Conservation (phyloP, 2,888 invertebrate species). For the Nemotelus pantherinus region DNA sequence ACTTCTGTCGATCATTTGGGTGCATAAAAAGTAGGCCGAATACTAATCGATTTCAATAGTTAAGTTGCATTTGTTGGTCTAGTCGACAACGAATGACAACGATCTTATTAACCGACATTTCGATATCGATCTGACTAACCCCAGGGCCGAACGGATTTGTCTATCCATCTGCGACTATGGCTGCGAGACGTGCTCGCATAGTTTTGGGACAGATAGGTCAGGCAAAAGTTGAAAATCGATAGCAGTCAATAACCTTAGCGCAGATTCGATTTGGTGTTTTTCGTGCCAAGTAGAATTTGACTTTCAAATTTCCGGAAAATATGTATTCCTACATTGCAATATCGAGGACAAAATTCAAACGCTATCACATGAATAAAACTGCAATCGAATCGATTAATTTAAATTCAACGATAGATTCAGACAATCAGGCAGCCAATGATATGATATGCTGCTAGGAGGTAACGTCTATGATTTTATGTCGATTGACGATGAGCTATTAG, state of each 20-base stretch:
- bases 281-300: background rate
- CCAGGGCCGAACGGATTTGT: too few relatives aligned
- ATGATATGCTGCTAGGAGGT: background rate
- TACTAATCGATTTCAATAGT: slow-evolving; percentile 5
- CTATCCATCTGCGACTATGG: too few relatives aligned
- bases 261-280: background rate
- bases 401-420: background rate
- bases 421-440: background rate
- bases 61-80: too few relatives aligned
- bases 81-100: too few relatives aligned
- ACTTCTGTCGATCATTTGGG: background rate
- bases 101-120: too few relatives aligned
- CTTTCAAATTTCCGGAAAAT: background rate
- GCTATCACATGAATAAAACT: background rate
- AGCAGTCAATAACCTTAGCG: background rate
- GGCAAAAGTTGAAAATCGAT: background rate
- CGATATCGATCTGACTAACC: too few relatives aligned
- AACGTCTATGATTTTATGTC: too few relatives aligned
- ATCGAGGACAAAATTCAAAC: background rate
- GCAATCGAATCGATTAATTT: background rate
- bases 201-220: background rate
- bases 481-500: too few relatives aligned
- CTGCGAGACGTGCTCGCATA: too few relatives aligned
- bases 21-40: slow-evolving; percentile 33
- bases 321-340: background rate